Base-by-base conservation (phyloP, 2,888 invertebrate species). In the Conops quadrifasciatus region DNA sequence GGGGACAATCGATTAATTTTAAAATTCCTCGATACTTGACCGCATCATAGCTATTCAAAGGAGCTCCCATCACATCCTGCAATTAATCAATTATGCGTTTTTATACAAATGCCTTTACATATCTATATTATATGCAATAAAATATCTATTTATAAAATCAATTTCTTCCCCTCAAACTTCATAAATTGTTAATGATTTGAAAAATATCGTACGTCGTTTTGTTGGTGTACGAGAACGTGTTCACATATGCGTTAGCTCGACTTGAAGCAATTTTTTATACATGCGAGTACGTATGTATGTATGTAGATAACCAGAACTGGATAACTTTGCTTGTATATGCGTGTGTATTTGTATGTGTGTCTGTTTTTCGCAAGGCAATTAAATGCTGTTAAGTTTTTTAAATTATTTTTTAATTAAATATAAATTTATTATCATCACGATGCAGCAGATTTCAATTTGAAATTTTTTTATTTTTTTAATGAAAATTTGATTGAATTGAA, bases 381-480 rank as follows among this genome's bases (percentile, higher is more conserved):
- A 60, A 47, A 67, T 28, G 19, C 36, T 51, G 43, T 68, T 49
- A 62, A 51, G 62, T 62, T 36, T 36, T 67, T 67, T 56, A 64
- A 72, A 72, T 74, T 74, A 70, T 70, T 74, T 74, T 74, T 74
- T 67, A 71, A 72, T 72, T 71, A 71, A 69, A 69, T 72, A 72
- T 72, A 67, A 70, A 69, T 72, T 70, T 66, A 70, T 71, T 59
- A 28, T 45, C 9, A 19, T 16, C 47, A 30, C 30, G 7, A 7
- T 26, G 19, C 28, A 45, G 49, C 47, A 65, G 43, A 51, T 36
- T n/a, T n/a, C n/a, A n/a, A n/a, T n/a, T n/a, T n/a, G n/a, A n/a
- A n/a, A n/a, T n/a, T n/a, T n/a, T n/a, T n/a, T n/a, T n/a, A 24
- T 47, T 24, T 64, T 21, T n/a, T 62, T 21, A 24, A 9, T 63